These are phyloP conservation scores for Buceros bicornis DNA, from an alignment of 2,797 vertebrate genomes.

Conservation along the genomic window DNA sequence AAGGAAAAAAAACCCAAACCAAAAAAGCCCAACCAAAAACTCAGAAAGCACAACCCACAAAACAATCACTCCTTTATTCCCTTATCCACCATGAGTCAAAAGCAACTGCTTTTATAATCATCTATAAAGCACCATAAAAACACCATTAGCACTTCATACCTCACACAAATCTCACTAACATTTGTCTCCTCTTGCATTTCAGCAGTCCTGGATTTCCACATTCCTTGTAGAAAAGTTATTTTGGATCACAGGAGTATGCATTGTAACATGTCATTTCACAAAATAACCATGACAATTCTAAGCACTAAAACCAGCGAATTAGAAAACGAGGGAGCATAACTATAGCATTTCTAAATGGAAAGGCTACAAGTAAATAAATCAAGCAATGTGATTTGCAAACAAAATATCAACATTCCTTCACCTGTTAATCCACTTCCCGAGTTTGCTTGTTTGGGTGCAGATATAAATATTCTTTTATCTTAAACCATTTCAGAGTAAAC, in stretches of 20 bases:
- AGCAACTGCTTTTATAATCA: background rate
- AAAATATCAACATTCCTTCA: background rate
- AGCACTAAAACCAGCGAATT: background rate
- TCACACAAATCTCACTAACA: background rate
- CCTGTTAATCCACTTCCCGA: background rate
- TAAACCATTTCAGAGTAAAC: background rate
- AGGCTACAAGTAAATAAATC: background rate
- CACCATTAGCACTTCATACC: background rate
- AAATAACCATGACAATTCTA: background rate
- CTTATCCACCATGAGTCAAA: background rate
- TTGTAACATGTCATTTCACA: background rate
- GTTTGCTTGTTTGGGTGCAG: background rate
- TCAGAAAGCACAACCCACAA: background rate
- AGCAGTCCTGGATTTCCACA: background rate
- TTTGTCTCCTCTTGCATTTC: background rate
- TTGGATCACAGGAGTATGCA: background rate
- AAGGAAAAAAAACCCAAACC: background rate
- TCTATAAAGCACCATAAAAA: background rate
- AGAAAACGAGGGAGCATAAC: background rate
- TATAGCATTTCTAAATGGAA: background rate
- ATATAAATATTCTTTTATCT: background rate
- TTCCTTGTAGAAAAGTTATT: background rate
- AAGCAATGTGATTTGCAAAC: background rate
- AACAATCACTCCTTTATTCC: background rate
- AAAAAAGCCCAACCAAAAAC: background rate